A percentile compares a stretch with the other conserved stretches of the same genome.
Evolutionary conservation across 2,797 vertebrate species (phyloP).

Genomic region (Acropternis orthonyx): DNA sequence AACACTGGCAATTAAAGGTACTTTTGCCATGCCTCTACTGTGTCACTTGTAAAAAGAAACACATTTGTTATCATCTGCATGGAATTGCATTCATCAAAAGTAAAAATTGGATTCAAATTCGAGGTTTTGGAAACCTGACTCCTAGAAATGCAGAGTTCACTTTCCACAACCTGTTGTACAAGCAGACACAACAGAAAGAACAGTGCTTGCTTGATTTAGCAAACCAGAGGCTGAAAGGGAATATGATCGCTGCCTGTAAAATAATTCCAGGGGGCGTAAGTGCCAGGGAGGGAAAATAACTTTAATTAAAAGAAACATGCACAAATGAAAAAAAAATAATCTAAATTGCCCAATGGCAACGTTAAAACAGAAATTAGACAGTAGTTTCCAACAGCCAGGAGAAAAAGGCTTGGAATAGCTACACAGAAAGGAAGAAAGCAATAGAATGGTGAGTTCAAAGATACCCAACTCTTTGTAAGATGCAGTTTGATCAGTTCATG

Average conservation of each 20-base stretch:
- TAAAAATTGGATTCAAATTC: neutral
- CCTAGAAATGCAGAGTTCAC: slow-evolving; percentile 7
- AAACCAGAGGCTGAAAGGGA: slow-evolving; percentile 11
- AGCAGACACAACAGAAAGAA: neutral
- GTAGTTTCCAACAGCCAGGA: neutral
- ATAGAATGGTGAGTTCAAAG: neutral
- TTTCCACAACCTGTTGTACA: slow-evolving; percentile 1
- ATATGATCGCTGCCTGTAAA: neutral
- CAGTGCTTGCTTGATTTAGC: neutral
- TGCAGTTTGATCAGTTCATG: neutral
- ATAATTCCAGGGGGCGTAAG: neutral
- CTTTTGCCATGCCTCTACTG: neutral
- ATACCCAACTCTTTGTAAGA: neutral
- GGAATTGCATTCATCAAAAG: neutral
- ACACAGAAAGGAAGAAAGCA: neutral
- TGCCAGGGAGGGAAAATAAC: slow-evolving; percentile 10
- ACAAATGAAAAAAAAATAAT: neutral
- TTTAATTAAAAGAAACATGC: slow-evolving; percentile 40
- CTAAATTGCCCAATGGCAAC: neutral
- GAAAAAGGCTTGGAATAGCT: neutral
- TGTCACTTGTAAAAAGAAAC: neutral
- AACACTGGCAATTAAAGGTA: neutral
- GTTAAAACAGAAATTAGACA: neutral
- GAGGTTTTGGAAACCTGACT: neutral
- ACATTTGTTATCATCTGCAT: neutral